A percentile compares a stretch with the other conserved stretches of the same genome.
These are phyloP conservation scores for Hepsetus odoe DNA, from an alignment of 2,113 vertebrate species.

Conservation along the genomic window DNA sequence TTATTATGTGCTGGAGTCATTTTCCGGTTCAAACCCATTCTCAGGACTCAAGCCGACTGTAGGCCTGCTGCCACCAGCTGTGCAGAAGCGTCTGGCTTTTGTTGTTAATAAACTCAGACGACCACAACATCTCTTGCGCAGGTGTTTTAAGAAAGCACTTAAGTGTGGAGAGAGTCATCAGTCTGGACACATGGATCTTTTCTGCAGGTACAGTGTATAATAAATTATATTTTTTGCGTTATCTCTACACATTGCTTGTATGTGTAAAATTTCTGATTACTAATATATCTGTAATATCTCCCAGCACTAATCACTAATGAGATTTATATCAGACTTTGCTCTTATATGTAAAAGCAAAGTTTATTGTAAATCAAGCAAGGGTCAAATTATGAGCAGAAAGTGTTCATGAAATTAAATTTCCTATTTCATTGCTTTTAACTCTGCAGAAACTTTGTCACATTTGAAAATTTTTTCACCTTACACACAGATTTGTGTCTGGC, in stretches of 20 bases:
- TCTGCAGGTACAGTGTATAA: conserved; percentile 61
- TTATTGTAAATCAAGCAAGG: too few species aligned
- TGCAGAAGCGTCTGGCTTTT: conserved; percentile 20
- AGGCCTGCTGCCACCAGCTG: conserved; percentile 6
- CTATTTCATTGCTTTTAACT: neutral
- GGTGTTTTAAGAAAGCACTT: conserved; percentile 54
- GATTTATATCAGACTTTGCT: too few species aligned
- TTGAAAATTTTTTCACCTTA: neutral
- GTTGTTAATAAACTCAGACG: conserved; percentile 33
- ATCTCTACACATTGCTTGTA: too few species aligned
- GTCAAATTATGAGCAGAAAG: neutral
- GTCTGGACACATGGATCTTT: conserved; percentile 64
- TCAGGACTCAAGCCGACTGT: conserved; percentile 35
- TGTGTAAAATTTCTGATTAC: too few species aligned
- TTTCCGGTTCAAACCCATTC: conserved; percentile 57
- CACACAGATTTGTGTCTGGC: conserved; percentile 61
- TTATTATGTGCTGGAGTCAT: conserved; percentile 57
- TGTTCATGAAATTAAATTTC: neutral
- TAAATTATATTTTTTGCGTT: too few species aligned
- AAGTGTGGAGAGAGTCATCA: conserved; percentile 54
- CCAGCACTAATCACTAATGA: too few species aligned
- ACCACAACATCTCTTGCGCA: conserved; percentile 36
- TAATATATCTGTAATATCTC: too few species aligned
- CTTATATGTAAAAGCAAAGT: too few species aligned
- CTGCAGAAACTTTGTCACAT: neutral